Conservation (phyloP, 1,140 invertebrate species). For the Lepidotrigona ventralis region DNA sequence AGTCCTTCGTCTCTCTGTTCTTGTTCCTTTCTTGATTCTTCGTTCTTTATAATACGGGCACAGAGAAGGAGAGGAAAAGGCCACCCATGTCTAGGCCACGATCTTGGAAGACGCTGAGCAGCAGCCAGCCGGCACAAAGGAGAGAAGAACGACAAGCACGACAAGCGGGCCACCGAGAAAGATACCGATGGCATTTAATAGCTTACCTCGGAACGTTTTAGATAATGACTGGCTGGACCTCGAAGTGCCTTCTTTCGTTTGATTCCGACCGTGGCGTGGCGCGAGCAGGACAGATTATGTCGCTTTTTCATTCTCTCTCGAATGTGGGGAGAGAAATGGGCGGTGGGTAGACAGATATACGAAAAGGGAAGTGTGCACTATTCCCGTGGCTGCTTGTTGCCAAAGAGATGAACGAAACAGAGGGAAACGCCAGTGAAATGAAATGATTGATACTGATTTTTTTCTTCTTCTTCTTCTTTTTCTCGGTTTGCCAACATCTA, state of each 20-base stretch:
- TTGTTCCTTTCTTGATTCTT: constrained; percentile 8
- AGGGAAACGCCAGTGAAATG: constrained; percentile 1
- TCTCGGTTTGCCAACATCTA: not conserved
- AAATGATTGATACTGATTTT: constrained; percentile 23
- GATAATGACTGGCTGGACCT: constrained; percentile 62
- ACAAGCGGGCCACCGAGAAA: constrained; percentile 55
- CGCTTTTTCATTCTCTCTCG: not conserved
- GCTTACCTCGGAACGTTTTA: constrained; percentile 63
- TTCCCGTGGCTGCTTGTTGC: not conserved
- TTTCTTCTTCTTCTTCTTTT: not conserved
- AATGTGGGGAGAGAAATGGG: not conserved
- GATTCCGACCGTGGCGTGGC: constrained; percentile 28
- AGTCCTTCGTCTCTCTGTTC: not conserved
- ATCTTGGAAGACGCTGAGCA: constrained; percentile 44
- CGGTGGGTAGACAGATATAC: not conserved
- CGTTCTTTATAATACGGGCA: constrained; percentile 27
- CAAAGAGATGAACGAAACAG: not conserved
- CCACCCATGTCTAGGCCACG: constrained; percentile 51
- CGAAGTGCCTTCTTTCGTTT: constrained; percentile 54
- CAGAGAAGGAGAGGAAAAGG: constrained; percentile 26
- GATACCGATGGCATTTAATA: constrained; percentile 67
- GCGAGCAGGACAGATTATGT: not conserved
- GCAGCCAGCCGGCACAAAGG: constrained; percentile 43
- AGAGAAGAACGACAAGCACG: constrained; percentile 27
- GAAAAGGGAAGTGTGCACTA: not conserved